Percentiles rank a stretch among this genome's conserved stretches.
Conservation (phyloP, 2,113 vertebrate species). For the Psilopogon haemacephalus region DNA sequence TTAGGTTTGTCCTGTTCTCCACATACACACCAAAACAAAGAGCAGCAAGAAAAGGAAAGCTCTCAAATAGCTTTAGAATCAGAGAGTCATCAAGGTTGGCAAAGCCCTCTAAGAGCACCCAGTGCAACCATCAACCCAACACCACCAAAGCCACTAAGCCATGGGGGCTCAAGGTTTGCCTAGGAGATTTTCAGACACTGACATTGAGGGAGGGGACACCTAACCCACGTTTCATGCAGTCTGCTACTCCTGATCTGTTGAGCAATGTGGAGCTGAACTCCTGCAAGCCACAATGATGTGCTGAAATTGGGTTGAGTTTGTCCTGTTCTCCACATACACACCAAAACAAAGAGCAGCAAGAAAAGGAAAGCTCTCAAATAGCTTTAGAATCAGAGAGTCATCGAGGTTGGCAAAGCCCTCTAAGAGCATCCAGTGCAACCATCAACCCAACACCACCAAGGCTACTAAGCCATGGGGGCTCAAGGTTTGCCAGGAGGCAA, state of each 20-base stretch:
- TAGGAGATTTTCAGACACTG: conserved; percentile 59
- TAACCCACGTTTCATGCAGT: neutral
- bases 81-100: too few species aligned
- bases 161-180: neutral
- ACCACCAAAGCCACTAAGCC: too few species aligned
- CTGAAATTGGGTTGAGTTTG: neutral
- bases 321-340: neutral
- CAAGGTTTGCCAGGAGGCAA: neutral
- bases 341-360: neutral
- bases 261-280: neutral
- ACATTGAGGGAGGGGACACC: accelerated
- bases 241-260: neutral
- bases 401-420: too few species aligned
- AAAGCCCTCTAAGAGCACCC: too few species aligned
- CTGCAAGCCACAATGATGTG: accelerated
- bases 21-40: neutral
- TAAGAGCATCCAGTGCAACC: too few species aligned
- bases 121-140: too few species aligned
- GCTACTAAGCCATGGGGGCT: neutral
- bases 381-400: too few species aligned
- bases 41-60: neutral
- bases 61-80: neutral
- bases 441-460: too few species aligned
- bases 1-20: neutral
- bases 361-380: neutral